A percentile compares a stretch with the other conserved stretches of the same genome.
These are phyloP conservation scores for Beroe forskalii DNA, from an alignment of 37 sponge, comb jelly and placozoan genomes.

Conservation along the genomic window DNA sequence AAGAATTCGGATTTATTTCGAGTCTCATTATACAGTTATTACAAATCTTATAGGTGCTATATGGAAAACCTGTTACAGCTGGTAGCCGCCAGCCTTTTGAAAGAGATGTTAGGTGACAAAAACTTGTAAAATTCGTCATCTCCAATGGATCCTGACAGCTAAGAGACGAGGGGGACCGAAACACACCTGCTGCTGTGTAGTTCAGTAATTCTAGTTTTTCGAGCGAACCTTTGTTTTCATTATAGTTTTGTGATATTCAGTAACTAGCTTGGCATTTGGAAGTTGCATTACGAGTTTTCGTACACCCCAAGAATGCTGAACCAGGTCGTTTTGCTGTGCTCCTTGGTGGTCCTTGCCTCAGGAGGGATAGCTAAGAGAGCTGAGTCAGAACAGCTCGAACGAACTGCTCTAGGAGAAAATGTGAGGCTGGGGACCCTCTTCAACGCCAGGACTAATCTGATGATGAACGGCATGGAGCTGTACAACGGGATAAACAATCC, in stretches of 20 bases:
- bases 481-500: neutral
- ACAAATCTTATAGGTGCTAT: too few relatives aligned
- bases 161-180: too few relatives aligned
- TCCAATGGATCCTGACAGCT: neutral
- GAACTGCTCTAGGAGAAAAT: neutral
- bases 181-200: too few relatives aligned
- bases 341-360: neutral
- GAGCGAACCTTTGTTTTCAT: too few relatives aligned
- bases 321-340: neutral
- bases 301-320: neutral
- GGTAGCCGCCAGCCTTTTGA: neutral
- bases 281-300: too few relatives aligned
- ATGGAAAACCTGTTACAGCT: too few relatives aligned
- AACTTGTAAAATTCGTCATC: neutral
- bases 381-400: neutral
- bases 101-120: neutral
- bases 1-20: too few relatives aligned
- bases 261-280: too few relatives aligned
- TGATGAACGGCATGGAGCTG: slow-evolving; percentile 12
- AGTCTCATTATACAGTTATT: too few relatives aligned
- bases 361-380: neutral
- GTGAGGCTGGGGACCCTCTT: slow-evolving; percentile 33
- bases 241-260: too few relatives aligned
- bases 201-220: too few relatives aligned
- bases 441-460: neutral